Evolutionary conservation across 2,113 vertebrate species (phyloP).

Genomic region (Pleuronectes platessa): DNA sequence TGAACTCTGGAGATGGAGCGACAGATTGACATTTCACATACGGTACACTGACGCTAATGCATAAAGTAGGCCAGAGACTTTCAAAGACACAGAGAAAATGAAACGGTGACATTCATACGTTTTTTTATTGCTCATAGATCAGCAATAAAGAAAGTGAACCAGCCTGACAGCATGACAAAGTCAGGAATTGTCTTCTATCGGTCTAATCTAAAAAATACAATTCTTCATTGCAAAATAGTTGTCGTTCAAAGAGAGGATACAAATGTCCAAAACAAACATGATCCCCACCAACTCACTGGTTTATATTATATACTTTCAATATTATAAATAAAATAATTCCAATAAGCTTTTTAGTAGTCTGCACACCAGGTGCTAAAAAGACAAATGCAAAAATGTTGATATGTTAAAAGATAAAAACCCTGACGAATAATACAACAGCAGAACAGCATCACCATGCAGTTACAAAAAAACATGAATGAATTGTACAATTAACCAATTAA

Average conservation of each 20-base stretch:
- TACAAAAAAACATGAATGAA: constrained; percentile 18
- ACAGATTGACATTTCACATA: background rate
- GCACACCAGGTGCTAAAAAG: constrained; percentile 85
- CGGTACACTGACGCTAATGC: background rate
- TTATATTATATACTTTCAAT: constrained; percentile 80
- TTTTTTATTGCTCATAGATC: constrained; percentile 80
- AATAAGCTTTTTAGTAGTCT: constrained; percentile 69
- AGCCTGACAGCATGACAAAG: constrained; percentile 72
- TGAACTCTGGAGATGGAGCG: background rate
- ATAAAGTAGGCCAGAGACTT: background rate
- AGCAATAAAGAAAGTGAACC: constrained; percentile 77
- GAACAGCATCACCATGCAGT: constrained; percentile 44
- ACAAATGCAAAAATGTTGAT: constrained; percentile 66
- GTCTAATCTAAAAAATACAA: constrained; percentile 75
- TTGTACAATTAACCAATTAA: constrained; percentile 33
- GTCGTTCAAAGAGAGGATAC: constrained; percentile 75
- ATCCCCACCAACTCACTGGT: constrained; percentile 65
- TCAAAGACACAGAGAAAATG: constrained; percentile 33
- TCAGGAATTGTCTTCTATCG: constrained; percentile 72
- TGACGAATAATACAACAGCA: constrained; percentile 56
- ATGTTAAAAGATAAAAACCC: constrained; percentile 63
- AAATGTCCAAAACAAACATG: constrained; percentile 78
- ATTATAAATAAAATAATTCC: constrained; percentile 76
- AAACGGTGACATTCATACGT: constrained; percentile 47
- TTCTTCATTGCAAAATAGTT: constrained; percentile 76